Base-by-base conservation (phyloP, 1,140 invertebrate species). In the Acromyrmex heyeri region DNA sequence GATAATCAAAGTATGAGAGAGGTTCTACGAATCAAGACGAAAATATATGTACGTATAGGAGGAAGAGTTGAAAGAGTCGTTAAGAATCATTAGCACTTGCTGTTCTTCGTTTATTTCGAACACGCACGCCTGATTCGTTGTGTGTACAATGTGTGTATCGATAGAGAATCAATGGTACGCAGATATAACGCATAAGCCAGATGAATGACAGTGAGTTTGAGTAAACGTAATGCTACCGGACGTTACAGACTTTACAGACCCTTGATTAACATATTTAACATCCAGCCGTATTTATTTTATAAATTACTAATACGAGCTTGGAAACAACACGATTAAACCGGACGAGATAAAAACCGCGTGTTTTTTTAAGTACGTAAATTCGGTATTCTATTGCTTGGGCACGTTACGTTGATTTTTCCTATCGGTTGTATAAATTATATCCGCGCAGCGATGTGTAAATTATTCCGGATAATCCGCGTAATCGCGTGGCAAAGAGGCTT, bases 111-210 rank as follows among this genome's bases (percentile, higher is more conserved):
- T 82, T 73, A 48, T 48, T 50, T 24, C 14, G 18, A 67, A 67
- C 34, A 34, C 44, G 55, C 18, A 53, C 0, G 24, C 24, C 18
- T 10, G 21, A 12, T 50, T 27, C 59, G 59, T 48, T 6, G 59
- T n/a, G 48, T 61, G 38, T 21, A n/a, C 27, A 61, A 61, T 14
- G 57, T 5, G 10, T 14, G 64, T 62, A 50, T 64, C 57, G 21
- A 18, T 77, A 30, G 65, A 64, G 38, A 38, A 70, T 14, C 1
- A 12, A 18, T 55, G 65, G 8, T 62, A 78, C 57, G 57, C 62
- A 27, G 38, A 50, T 24, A 27, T 88, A 73, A 44, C 4, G 16
- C 86, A 53, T 61, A 87, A 87, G 18, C 18, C 61, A 73, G 1
- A 16, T 3, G 30, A 50, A 50, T 38, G 59, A 65, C 24, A 79